Base-by-base conservation (phyloP, 2,888 invertebrate genomes). In the Cremastinae sp. region DNA sequence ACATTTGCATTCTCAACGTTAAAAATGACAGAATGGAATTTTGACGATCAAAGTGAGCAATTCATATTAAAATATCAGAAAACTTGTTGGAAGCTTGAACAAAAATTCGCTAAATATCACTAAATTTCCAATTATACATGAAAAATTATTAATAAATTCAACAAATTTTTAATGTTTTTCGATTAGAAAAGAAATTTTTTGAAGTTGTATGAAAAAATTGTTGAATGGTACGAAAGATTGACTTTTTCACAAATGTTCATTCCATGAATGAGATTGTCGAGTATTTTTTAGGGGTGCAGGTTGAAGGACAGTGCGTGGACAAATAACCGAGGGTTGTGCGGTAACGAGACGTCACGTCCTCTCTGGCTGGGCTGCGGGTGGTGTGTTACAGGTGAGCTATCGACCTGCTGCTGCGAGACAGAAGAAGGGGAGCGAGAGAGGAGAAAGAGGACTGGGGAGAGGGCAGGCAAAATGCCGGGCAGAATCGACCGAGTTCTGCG, bases 391-490 rank as follows among this genome's bases (percentile, higher is more conserved):
- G 85, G 86, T 85, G 83, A 84, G 84, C 80, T 89, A 89, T 89
- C 89, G 89, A 90, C 89, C 89, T 88, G 87, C 59, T 61, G 72
- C 69, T 16, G 37, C 37, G 28, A 5, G 8, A n/a, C 51, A 12
- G 43, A 28, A 39, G 35, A 22, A 61, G 51, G 35, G 51, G 39
- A 1, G 35, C 51, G 10, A 12, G 43, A 28, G 37, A 41, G 59
- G 69, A 7, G 47, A 16, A 10, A 18, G 56, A 49, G 41, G 69
- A 41, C 49, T 43, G 39, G 14, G 49, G 51, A 51, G 69, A 62
- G 72, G 58, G 84, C 82, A 85, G 86, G 84, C 88, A 87, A 88
- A 88, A 89, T 89, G 88, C 88, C 87, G 87, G 83, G 89, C 88
- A 89, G 84, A 88, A 89, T 89, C 89, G 89, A 89, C 89, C 89